phyloP scores from a whole-genome alignment of 2,888 invertebrate species.

The Lasioglossum vierecki region DNA sequence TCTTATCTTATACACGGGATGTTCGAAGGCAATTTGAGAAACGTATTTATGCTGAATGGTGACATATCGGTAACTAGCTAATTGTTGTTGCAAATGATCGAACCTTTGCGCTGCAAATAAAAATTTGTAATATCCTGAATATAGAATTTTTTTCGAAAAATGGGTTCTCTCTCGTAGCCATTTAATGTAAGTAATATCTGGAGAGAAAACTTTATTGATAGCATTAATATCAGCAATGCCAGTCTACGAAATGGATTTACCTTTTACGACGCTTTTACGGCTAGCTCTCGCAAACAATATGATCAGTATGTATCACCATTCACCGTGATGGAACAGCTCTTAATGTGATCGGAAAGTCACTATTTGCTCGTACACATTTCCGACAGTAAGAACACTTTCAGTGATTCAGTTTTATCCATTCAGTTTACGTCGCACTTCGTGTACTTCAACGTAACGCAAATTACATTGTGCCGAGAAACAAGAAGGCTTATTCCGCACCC shows the following conservation, averaged over 20 bases:
- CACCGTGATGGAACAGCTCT: conserved; percentile 2
- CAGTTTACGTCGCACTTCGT: background rate
- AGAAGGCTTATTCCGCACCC: too few relatives aligned
- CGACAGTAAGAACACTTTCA: background rate
- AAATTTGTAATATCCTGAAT: too few relatives aligned
- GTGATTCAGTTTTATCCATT: background rate
- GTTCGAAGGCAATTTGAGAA: too few relatives aligned
- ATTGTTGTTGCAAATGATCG: too few relatives aligned
- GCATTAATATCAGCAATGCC: background rate
- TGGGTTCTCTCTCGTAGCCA: background rate
- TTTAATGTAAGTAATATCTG: background rate
- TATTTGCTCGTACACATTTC: background rate
- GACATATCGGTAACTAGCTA: too few relatives aligned
- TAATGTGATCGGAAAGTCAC: background rate
- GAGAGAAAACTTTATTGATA: background rate
- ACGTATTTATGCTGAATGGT: too few relatives aligned
- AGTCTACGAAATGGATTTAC: conserved; percentile 13
- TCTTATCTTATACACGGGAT: too few relatives aligned
- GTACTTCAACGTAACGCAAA: too few relatives aligned
- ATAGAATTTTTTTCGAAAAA: too few relatives aligned
- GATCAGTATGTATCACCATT: conserved; percentile 7
- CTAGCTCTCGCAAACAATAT: conserved; percentile 30
- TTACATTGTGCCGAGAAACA: too few relatives aligned
- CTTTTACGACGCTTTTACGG: conserved; percentile 41
- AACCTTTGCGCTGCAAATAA: too few relatives aligned